These are phyloP conservation scores for Drosophila fungiperda DNA, from an alignment of 2,888 invertebrate genomes.

Conservation along the genomic window DNA sequence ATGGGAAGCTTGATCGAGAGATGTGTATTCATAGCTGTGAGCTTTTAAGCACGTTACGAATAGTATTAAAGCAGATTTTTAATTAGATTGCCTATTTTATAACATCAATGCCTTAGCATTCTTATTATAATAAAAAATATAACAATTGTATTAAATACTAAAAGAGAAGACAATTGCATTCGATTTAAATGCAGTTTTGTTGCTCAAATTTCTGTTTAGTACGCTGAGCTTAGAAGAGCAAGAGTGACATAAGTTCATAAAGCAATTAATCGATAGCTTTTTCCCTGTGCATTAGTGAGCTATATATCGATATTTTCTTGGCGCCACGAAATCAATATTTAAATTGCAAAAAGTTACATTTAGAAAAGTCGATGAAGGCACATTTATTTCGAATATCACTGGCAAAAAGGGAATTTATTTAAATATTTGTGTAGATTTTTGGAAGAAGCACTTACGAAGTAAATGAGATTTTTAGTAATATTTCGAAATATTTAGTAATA, in stretches of 20 bases:
- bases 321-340: neutral
- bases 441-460: too few species aligned
- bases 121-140: neutral
- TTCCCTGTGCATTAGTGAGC: neutral
- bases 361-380: slow-evolving; percentile 25
- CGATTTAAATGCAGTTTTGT: neutral
- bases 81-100: neutral
- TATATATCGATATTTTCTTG: slow-evolving; percentile 22
- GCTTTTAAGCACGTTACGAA: slow-evolving; percentile 21
- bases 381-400: too few species aligned
- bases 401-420: too few species aligned
- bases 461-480: too few species aligned
- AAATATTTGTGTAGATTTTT: too few species aligned
- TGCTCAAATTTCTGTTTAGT: neutral
- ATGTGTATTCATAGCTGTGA: slow-evolving; percentile 20
- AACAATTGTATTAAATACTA: neutral
- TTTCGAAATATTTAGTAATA: too few species aligned
- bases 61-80: neutral
- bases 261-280: slow-evolving; percentile 15
- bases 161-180: neutral
- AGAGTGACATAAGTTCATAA: neutral
- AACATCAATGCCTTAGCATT: neutral
- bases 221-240: neutral
- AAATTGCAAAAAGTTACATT: slow-evolving; percentile 38
- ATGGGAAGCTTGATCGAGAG: slow-evolving; percentile 43